These are phyloP conservation scores for Tachuris rubrigastra DNA, from an alignment of 2,113 vertebrate genomes.

Conservation along the genomic window DNA sequence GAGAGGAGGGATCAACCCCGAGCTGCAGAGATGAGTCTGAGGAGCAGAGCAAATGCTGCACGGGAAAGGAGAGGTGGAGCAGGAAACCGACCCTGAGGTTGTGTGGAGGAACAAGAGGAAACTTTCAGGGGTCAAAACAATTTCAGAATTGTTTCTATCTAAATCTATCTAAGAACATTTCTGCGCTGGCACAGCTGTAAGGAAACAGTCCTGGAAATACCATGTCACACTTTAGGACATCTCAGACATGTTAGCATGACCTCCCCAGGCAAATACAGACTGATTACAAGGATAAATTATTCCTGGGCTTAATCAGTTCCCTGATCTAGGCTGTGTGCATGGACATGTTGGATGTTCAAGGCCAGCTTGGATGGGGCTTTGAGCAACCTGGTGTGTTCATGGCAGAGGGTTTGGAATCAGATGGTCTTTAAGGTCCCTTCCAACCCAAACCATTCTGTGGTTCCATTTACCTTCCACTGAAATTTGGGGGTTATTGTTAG, in stretches of 20 bases:
- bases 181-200: not conserved
- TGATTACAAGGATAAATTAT: not conserved
- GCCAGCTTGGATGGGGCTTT: not conserved
- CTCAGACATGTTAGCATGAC: fast-evolving
- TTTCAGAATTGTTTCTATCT: not conserved
- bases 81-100: not conserved
- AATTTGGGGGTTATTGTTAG: not conserved
- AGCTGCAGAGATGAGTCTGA: not conserved
- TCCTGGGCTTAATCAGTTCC: not conserved
- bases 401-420: not conserved
- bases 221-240: not conserved
- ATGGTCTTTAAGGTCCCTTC: not conserved
- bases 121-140: not conserved
- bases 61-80: fast-evolving
- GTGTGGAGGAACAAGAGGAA: not conserved
- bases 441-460: not conserved
- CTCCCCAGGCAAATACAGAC: not conserved
- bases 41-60: not conserved
- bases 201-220: not conserved
- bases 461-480: not conserved
- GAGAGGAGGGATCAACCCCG: not conserved
- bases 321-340: not conserved
- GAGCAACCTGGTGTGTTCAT: not conserved
- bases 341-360: not conserved
- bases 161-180: not conserved